A percentile compares a stretch with the other conserved stretches of the same genome.
These are phyloP conservation scores for Imbricaverruca yamaguchii DNA, from an alignment of 2,888 invertebrate genomes.

Conservation along the genomic window DNA sequence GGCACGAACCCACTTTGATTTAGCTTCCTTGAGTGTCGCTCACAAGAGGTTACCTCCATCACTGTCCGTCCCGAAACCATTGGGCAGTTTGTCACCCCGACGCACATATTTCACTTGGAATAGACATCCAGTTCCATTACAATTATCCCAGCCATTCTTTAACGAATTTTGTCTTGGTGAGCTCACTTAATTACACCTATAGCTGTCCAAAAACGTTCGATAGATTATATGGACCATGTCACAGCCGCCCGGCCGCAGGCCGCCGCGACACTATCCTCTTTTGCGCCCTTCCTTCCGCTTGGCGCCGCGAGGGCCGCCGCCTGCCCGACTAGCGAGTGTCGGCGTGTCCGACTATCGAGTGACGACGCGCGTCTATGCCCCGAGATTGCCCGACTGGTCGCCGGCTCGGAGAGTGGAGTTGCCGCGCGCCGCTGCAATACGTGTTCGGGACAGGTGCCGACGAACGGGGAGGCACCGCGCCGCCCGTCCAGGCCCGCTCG, in stretches of 20 bases:
- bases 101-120: neutral
- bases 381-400: neutral
- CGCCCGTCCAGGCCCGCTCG: neutral
- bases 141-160: neutral
- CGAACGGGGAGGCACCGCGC: neutral
- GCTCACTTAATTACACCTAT: constrained; percentile 9
- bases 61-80: neutral
- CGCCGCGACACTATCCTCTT: neutral
- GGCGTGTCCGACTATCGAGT: constrained; percentile 8
- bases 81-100: neutral
- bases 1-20: neutral
- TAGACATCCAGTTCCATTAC: neutral
- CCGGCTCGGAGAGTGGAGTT: neutral
- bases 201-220: neutral
- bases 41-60: neutral
- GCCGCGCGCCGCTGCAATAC: constrained; percentile 3
- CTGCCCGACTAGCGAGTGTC: constrained; percentile 2
- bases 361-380: constrained; percentile 13
- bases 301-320: neutral
- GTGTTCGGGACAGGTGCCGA: neutral
- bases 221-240: constrained; percentile 7
- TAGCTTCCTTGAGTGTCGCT: neutral
- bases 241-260: neutral
- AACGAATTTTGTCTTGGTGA: neutral
- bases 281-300: neutral